These are phyloP conservation scores for Delichon dasypus DNA, from an alignment of 2,797 vertebrate species.

Conservation along the genomic window DNA sequence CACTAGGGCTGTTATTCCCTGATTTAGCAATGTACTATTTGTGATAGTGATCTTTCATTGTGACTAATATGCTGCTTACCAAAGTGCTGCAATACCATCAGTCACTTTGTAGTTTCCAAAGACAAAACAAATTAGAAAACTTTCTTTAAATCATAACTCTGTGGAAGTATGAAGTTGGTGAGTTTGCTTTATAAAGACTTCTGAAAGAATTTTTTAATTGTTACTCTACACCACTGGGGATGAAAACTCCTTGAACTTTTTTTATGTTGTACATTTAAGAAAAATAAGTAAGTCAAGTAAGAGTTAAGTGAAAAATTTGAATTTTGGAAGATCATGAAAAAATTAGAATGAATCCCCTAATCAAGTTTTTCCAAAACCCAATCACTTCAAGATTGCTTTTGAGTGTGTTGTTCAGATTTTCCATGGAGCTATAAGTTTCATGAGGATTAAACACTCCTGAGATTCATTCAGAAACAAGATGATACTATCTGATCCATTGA, in stretches of 20 bases:
- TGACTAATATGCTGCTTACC: slow-evolving; percentile 21
- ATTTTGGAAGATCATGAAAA: neutral
- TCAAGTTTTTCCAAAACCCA: neutral
- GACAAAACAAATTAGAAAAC: slow-evolving; percentile 7
- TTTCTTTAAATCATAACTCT: neutral
- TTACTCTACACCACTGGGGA: neutral
- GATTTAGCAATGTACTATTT: neutral
- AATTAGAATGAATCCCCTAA: neutral
- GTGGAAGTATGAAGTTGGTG: neutral
- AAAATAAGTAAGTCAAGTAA: neutral
- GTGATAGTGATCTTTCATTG: slow-evolving; percentile 7
- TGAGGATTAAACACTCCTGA: neutral
- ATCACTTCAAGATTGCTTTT: neutral
- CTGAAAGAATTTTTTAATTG: neutral
- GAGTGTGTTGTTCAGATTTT: neutral
- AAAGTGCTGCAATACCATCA: neutral
- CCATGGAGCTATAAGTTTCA: neutral
- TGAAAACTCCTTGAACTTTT: neutral
- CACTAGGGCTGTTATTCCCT: neutral
- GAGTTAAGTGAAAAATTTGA: neutral
- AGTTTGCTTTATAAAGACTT: neutral
- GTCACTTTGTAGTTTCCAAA: slow-evolving; percentile 1
- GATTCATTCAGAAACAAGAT: neutral
- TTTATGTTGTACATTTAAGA: neutral
- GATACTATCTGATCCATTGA: neutral